Base-by-base conservation (phyloP, 2,888 invertebrate genomes). In the Drosophila affinis region DNA sequence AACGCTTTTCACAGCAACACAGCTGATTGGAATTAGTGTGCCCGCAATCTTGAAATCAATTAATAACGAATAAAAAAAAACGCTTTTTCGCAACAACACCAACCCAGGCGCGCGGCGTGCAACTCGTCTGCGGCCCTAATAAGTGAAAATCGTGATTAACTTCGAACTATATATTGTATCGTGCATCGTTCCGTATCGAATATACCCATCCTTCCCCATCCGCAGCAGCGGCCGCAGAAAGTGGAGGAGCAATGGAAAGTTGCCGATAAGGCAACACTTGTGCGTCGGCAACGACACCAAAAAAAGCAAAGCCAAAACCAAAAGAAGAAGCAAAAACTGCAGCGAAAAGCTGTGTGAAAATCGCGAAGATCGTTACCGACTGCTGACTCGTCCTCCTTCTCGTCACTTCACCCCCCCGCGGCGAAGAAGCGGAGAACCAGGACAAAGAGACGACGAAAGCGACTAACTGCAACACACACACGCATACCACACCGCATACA, bases 211-310 rank as follows among this genome's bases (percentile, higher is more conserved):
- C 39, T 3, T 21, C 21, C 21, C 21, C 21, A 39, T 39, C 39
- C 39, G 39, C 39, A n/a, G 39, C 39, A 39, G n/a, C n/a, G 39
- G 81, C 58, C 71, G 39, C 39, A n/a, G n/a, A 54, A 61, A 54
- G 47, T 53, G 72, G 78, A 60, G 69, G 64, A 76, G 84, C 73
- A 76, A 77, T 63, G 87, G 82, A 76, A 87, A 84, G 34, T 18
- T 34, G 51, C 54, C 29, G 62, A 46, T 45, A 47, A 54, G 29
- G 21, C 51, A 45, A 62, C 53, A 46, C 46, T 57, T 6, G 44
- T 47, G 32, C 46, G 57, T 57, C 57, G 56, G 57, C 64, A 52
- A 49, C 51, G 46, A 60, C 68, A 61, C 46, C 54, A 54, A 56
- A 47, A 65, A 65, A 51, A 59, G 62, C 75, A 67, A 60, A 59